These are phyloP conservation scores for Brienomyrus longianalis DNA, from an alignment of 2,113 vertebrate genomes.

Conservation along the genomic window DNA sequence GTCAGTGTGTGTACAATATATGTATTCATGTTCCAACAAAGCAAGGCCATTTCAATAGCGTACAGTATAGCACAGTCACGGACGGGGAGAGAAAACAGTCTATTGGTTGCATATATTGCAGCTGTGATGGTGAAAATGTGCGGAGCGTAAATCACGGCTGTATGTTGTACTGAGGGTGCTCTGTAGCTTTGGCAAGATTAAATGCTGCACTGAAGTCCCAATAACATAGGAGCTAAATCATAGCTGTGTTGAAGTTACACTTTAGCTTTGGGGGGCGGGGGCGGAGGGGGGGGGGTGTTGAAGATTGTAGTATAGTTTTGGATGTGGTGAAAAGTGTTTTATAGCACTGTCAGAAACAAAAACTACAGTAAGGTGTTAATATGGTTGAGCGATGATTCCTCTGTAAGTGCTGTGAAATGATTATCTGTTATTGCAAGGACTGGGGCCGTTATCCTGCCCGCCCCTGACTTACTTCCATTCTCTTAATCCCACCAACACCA, in stretches of 20 bases:
- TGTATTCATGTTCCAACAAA: not conserved
- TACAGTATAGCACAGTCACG: not conserved
- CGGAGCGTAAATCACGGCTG: not conserved
- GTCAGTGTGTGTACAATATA: not conserved
- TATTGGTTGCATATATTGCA: not conserved
- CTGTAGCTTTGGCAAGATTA: not conserved
- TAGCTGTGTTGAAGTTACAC: not conserved
- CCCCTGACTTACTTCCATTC: conserved; percentile 80
- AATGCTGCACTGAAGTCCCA: not conserved
- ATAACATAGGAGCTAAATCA: not conserved
- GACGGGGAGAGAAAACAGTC: not conserved
- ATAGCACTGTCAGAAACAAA: not conserved
- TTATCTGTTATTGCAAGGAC: not conserved
- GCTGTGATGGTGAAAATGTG: not conserved
- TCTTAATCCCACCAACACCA: conserved; percentile 93
- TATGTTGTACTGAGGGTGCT: not conserved
- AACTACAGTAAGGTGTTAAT: not conserved
- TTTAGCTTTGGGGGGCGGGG: not conserved
- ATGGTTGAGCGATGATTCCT: not conserved
- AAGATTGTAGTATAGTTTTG: not conserved
- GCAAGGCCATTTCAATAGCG: not conserved
- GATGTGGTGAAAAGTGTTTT: not conserved
- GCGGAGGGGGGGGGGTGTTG: no score
- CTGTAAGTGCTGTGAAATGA: not conserved
- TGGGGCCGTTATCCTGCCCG: not conserved